Conservation (phyloP, 1,140 invertebrate species). For the Cherax quadricarinatus region DNA sequence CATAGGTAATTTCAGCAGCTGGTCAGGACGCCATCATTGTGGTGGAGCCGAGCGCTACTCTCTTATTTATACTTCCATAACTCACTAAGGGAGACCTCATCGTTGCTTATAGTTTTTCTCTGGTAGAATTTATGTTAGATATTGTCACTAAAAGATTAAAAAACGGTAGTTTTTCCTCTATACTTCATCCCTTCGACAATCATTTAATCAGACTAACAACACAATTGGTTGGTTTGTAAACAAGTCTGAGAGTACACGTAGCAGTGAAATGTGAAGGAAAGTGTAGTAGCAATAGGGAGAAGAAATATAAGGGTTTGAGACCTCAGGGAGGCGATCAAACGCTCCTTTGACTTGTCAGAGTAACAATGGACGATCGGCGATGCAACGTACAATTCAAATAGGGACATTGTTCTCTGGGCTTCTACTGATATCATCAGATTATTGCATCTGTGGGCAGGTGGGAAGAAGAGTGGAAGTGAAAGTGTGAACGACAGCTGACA, state of each 20-base stretch:
- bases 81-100: background rate
- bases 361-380: background rate
- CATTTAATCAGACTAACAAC: background rate
- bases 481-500: background rate
- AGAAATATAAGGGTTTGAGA: background rate
- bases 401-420: background rate
- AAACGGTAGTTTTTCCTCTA: background rate
- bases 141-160: background rate
- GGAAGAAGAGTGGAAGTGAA: background rate
- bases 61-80: background rate
- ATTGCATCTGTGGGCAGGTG: background rate
- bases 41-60: background rate
- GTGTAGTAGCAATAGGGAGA: background rate
- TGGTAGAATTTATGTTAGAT: background rate
- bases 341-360: background rate
- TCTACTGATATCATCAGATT: background rate
- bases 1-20: slow-evolving; percentile 4
- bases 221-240: too few relatives aligned
- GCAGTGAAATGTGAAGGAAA: background rate
- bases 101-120: background rate
- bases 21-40: background rate
- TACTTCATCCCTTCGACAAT: background rate
- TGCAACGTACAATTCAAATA: background rate
- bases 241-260: background rate
- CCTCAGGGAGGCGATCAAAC: background rate